Base-by-base conservation (phyloP, 2,113 vertebrate species). In the Brachirus orientalis region DNA sequence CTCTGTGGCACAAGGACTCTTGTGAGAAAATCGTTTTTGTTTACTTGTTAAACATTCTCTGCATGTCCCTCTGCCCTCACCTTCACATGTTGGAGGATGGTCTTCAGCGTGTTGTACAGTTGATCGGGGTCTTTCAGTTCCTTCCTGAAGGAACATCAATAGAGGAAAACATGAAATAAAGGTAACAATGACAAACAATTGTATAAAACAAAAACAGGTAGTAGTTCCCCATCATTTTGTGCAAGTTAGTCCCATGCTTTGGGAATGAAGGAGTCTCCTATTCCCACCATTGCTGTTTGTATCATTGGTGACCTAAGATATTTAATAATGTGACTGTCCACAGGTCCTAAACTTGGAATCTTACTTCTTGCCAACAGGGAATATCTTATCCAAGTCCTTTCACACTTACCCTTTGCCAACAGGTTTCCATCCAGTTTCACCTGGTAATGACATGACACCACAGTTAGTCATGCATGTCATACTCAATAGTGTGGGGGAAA, bases 341-440 rank as follows among this genome's bases (percentile, higher is more conserved):
- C 56, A n/a, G 38, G 10, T 18, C n/a, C 28, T 60, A 10, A 45
- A 60, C 35, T 45, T 46, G 46, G 47, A 52, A 33, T 33, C 19
- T 10, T 43, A 6, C 17, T 45, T 47, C 18, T 43, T 56, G 20
- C n/a, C 17, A 54, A 8, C 28, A 22, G 33, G 5, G 10, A 57
- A 53, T 43, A 57, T 4, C 33, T 35, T 38, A 19, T 33, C 4
- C n/a, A n/a, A 33, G 28, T 45, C 4, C 57, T 14, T 28, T 28
- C 28, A 28, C 28, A 50, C 88, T 83, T 47, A 94, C 86, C 98
- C 96, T 94, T 95, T 99, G 59, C 91, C 94, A 0, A 94, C 91
- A 62, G 97, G 95, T 91, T 99, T 99, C 98, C 98, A 99, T 74
- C 98, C 98, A 76, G 97, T 99, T 89, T 99, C 98, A 91, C 96